phyloP scores from a whole-genome alignment of 2,888 invertebrate genomes.

The Eupithecia centaureata region DNA sequence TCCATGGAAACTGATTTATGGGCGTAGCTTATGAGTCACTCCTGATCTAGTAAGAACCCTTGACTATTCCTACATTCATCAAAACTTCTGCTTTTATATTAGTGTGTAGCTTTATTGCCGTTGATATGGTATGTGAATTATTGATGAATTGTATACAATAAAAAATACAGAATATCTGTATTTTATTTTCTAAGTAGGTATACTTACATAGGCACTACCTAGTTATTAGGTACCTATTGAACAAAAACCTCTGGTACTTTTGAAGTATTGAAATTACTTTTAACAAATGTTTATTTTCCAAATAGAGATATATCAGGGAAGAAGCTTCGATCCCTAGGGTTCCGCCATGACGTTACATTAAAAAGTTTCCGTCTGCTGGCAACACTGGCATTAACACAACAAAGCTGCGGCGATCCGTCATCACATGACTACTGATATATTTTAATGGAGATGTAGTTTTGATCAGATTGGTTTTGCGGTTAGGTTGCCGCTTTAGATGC shows the following conservation, averaged over 20 bases:
- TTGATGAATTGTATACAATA: too few relatives aligned
- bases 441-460: conserved; percentile 82
- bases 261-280: not conserved
- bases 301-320: conserved; percentile 34
- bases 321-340: conserved; percentile 39
- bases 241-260: not conserved
- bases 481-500: conserved; percentile 41
- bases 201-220: too few relatives aligned
- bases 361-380: conserved; percentile 56
- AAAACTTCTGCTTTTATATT: too few relatives aligned
- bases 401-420: conserved; percentile 79
- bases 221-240: not conserved
- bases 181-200: too few relatives aligned
- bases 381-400: conserved; percentile 76
- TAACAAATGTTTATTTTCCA: conserved; percentile 1
- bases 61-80: too few relatives aligned
- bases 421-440: conserved; percentile 82
- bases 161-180: too few relatives aligned
- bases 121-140: too few relatives aligned
- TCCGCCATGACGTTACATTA: conserved; percentile 47
- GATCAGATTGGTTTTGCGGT: conserved; percentile 50
- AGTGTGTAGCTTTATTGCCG: too few relatives aligned
- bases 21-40: too few relatives aligned
- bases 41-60: too few relatives aligned
- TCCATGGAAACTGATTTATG: too few relatives aligned